Percentiles rank a stretch among this genome's conserved stretches.
Evolutionary conservation across 2,797 vertebrate genomes (phyloP).

Genomic region (Sarcophilus harrisii): DNA sequence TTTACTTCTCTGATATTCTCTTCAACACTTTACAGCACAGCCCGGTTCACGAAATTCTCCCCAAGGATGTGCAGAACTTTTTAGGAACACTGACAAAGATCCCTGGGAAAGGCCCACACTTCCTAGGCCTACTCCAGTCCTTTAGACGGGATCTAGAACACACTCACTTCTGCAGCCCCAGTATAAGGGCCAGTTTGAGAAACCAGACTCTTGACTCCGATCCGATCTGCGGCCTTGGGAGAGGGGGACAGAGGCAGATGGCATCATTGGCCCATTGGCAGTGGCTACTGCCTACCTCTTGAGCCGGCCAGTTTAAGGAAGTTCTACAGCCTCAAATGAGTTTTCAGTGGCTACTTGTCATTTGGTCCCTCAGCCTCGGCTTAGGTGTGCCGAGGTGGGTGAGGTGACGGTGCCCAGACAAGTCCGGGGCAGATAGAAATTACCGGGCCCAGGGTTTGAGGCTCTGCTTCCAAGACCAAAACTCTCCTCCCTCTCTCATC

Average conservation of each 20-base stretch:
- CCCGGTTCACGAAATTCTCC: neutral
- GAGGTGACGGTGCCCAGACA: neutral
- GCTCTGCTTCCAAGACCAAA: conserved; percentile 27
- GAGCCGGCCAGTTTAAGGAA: neutral
- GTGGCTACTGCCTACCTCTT: neutral
- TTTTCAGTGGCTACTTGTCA: neutral
- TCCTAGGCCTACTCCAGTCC: neutral
- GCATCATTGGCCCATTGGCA: neutral
- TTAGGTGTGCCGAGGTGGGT: neutral
- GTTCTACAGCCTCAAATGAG: neutral
- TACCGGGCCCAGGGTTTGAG: conserved; percentile 12
- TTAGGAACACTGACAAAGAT: neutral
- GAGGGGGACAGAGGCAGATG: neutral
- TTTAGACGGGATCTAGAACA: neutral
- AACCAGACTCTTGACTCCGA: neutral
- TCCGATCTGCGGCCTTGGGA: neutral
- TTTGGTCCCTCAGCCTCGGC: neutral
- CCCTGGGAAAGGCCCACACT: neutral
- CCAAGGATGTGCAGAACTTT: neutral
- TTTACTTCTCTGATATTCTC: neutral
- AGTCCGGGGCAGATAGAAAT: neutral
- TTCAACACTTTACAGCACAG: neutral
- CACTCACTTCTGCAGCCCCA: neutral
- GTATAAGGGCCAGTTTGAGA: neutral
- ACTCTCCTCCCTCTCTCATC: neutral